Base-by-base conservation (phyloP, 92 coral and sea anemone species). In the Phenganax subtilis region DNA sequence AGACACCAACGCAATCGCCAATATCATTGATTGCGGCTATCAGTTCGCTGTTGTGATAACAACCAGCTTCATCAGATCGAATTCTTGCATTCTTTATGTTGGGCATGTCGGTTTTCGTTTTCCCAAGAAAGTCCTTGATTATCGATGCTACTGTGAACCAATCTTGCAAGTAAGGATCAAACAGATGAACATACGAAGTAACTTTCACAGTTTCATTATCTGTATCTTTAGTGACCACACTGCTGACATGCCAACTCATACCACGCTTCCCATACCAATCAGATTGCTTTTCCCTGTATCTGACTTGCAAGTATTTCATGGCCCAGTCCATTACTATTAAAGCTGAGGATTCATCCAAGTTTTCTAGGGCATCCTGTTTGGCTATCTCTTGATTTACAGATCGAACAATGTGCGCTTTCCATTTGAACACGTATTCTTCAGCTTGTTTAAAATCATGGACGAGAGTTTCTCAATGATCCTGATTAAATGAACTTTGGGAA, bases 181-280 rank as follows among this genome's bases (percentile, higher is more conserved):
- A 70, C 16, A 70, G 44, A 70, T 70, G 75, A 8, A 70, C 75
- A 27, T 70, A 70, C 6, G 75, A 6, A 8, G 31, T 12, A 12
- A 70, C 75, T 25, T 25, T n/a, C 6, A 27, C 75, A 7, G 75
- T 70, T 10, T 57, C 63, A 57, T 10, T 16, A 10, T 10, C 16
- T 16, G 63, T 57, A 57, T 16, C 16, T 57, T 57, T 57, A 0
- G 63, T 10, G 16, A 57, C 16, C 11, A 57, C 63, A 57, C 63
- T 57, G 16, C 63, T 57, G 12, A 57, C 63, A 57, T 57, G 63
- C 63, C 63, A 57, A 16, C 63, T 57, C 11, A 57, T 10, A 16
- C 63, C 63, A 10, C 63, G 63, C 16, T 57, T 57, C 16, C 63
- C 63, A 57, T 57, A 57, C 63, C 63, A 57, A 57, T 57, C 63